Percentiles rank a stretch among this genome's conserved stretches.
Evolutionary conservation across 2,797 vertebrate genomes (phyloP).

Genomic region (Harpagifer antarcticus): DNA sequence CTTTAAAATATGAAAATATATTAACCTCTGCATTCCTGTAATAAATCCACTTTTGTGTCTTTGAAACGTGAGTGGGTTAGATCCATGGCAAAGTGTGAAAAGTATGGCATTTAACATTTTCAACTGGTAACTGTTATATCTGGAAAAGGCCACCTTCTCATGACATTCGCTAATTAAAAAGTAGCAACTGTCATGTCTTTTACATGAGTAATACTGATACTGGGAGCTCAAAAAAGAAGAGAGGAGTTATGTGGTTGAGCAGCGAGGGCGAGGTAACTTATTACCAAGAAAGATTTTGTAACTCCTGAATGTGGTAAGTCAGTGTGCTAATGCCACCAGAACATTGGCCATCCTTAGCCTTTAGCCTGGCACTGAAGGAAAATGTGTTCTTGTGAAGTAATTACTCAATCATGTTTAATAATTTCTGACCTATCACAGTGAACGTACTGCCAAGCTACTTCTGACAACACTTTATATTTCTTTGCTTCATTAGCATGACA

Average conservation of each 20-base stretch:
- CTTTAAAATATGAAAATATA: neutral
- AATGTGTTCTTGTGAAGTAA: neutral
- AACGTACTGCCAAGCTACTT: neutral
- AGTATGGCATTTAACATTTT: conserved; percentile 1
- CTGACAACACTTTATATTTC: neutral
- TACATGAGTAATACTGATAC: neutral
- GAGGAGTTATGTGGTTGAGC: conserved; percentile 1
- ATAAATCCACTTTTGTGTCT: neutral
- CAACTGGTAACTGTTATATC: neutral
- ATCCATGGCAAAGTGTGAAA: conserved; percentile 4
- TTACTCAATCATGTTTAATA: neutral
- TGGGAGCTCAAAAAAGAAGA: neutral
- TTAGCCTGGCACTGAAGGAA: conserved; percentile 1
- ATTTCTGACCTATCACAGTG: neutral
- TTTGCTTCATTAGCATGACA: conserved; percentile 7
- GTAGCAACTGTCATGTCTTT: neutral
- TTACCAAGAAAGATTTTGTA: neutral
- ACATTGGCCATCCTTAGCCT: neutral
- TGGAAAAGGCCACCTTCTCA: neutral
- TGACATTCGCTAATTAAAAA: conserved; percentile 4
- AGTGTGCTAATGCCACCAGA: neutral
- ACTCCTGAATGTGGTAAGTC: conserved; percentile 5
- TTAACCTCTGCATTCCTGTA: conserved; percentile 11
- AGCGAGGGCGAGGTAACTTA: conserved; percentile 17
- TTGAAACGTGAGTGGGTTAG: neutral